Base-by-base conservation (phyloP, 2,113 vertebrate genomes). In the Motacilla tschutschensis region DNA sequence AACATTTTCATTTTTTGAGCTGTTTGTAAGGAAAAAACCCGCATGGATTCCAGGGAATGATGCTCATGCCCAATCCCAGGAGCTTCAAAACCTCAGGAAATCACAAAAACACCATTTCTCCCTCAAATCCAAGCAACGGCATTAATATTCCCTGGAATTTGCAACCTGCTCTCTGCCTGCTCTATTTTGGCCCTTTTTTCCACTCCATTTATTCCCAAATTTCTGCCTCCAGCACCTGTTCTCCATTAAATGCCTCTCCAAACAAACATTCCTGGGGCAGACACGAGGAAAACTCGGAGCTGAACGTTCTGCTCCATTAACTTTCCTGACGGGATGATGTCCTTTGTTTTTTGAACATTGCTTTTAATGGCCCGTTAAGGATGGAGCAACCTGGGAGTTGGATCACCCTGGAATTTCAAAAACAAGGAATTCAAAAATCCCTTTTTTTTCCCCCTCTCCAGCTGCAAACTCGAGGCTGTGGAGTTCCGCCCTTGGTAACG, bases 141-240 rank as follows among this genome's bases (percentile, higher is more conserved):
- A 20, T 82, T 8, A 14, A 40, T 25, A 43, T 82, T 73, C 35
- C 62, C 44, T 0, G 2, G 50, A 51, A 65, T 74, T 78, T 63
- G 16, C 70, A 83, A 76, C 79, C 77, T 92, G 79, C 57, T 78
- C 36, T 58, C 85, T 24, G 48, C 20, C 38, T 21, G 44, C 50
- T 36, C 64, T 21, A 0, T 16, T 81, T 26, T 26, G 43, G n/a
- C 40, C 14, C 11, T 60, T 58, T 46, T 53, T 29, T 33, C 71
- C 58, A 7, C 70, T 44, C 70, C 15, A 8, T 73, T 83, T 54
- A 55, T 48, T 89, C 89, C 80, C 63, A 10, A 46, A 59, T 79
- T 87, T 66, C 82, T 62, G 46, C 73, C 62, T 60, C 62, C 88
- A 73, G 58, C 90, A 91, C 90, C 93, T 94, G 92, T n/a, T 92